A percentile compares a stretch with the other conserved stretches of the same genome.
Conservation (phyloP, 2,888 invertebrate genomes). For the Oligia fasciuncula region DNA sequence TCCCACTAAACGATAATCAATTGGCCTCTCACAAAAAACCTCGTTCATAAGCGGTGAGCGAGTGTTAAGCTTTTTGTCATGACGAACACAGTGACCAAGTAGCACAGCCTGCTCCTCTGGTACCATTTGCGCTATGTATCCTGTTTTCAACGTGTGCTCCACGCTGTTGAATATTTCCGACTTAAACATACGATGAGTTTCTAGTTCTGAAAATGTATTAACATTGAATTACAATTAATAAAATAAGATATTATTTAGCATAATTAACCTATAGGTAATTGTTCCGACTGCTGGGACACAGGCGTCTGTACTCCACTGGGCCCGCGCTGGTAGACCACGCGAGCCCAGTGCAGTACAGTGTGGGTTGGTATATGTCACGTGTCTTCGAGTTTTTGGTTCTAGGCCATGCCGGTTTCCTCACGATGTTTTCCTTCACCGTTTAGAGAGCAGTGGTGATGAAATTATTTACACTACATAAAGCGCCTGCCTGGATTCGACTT, state of each 20-base stretch:
- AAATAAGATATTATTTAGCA: neutral
- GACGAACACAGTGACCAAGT: slow-evolving; percentile 87
- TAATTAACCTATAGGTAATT: neutral
- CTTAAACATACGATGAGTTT: slow-evolving; percentile 91
- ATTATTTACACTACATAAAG: neutral
- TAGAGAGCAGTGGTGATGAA: neutral
- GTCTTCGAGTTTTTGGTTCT: neutral
- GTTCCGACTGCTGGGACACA: neutral
- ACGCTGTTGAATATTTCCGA: slow-evolving; percentile 90
- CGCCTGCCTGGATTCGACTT: neutral
- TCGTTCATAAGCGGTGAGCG: slow-evolving; percentile 91
- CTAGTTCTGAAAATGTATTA: slow-evolving; percentile 86
- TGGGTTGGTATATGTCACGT: neutral
- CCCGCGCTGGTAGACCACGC: neutral
- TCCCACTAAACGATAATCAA: slow-evolving; percentile 90
- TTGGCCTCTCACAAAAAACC: slow-evolving; percentile 88
- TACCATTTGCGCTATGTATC: slow-evolving; percentile 69
- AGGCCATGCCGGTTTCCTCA: neutral
- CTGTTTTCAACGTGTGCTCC: slow-evolving; percentile 84
- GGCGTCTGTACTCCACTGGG: neutral
- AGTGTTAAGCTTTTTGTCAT: slow-evolving; percentile 90
- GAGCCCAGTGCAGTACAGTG: neutral
- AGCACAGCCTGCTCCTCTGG: slow-evolving; percentile 88
- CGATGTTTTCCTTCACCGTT: neutral
- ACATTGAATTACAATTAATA: neutral